phyloP scores from a whole-genome alignment of 1,140 invertebrate genomes.

The Phthorimaea operculella region DNA sequence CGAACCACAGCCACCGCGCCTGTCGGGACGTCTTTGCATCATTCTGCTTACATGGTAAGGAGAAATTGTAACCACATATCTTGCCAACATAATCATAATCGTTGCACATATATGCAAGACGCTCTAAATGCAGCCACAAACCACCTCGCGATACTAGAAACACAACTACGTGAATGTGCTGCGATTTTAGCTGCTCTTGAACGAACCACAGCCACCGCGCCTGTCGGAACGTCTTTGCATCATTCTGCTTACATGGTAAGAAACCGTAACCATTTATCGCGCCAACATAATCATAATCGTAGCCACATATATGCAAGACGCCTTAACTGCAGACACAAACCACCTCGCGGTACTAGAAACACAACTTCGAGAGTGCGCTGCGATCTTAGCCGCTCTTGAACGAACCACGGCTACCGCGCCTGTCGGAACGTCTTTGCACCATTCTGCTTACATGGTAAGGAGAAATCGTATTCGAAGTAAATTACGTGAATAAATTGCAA shows the following conservation, averaged over 20 bases:
- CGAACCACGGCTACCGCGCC: slow-evolving; percentile 44
- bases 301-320: slow-evolving; percentile 65
- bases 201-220: slow-evolving; percentile 43
- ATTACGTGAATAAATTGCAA: too few species aligned
- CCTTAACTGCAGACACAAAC: slow-evolving; percentile 71
- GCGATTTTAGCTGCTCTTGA: slow-evolving; percentile 62
- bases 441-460: slow-evolving; percentile 62
- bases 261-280: too few species aligned
- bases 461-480: too few species aligned
- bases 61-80: too few species aligned
- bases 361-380: slow-evolving; percentile 67
- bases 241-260: slow-evolving; percentile 65
- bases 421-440: slow-evolving; percentile 45
- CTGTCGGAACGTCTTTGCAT: slow-evolving; percentile 44
- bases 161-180: slow-evolving; percentile 67
- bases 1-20: slow-evolving; percentile 44
- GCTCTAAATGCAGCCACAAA: slow-evolving; percentile 71
- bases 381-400: slow-evolving; percentile 61
- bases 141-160: slow-evolving; percentile 71
- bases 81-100: background rate
- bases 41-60: slow-evolving; percentile 62
- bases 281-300: background rate
- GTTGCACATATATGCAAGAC: slow-evolving; percentile 63
- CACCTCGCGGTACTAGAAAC: slow-evolving; percentile 72
- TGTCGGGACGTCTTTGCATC: slow-evolving; percentile 45